A percentile compares a stretch with the other conserved stretches of the same genome.
Conservation (phyloP, 2,888 invertebrate species). For the Mongoloraphidia duomilia region DNA sequence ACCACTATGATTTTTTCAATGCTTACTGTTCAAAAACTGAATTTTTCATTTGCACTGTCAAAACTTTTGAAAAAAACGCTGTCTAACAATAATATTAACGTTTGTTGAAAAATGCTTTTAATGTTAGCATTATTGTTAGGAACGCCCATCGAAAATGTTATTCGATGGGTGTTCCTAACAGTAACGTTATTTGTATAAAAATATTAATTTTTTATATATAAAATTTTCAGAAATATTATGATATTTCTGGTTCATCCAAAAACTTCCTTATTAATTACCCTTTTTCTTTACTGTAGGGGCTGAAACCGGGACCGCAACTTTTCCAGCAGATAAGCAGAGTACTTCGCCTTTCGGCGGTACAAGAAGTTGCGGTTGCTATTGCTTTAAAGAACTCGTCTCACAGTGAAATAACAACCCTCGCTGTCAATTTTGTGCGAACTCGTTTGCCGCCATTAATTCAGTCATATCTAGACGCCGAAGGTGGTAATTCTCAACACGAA, state of each 20-base stretch:
- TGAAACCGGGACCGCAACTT: constrained; percentile 66
- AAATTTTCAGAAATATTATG: no score
- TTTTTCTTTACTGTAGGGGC: constrained; percentile 40
- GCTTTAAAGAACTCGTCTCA: constrained; percentile 70
- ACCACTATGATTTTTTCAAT: no score
- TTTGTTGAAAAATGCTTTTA: no score
- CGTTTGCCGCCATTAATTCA: constrained; percentile 74
- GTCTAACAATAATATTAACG: no score
- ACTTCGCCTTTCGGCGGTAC: constrained; percentile 72
- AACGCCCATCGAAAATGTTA: no score
- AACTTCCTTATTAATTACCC: not conserved
- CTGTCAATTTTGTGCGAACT: constrained; percentile 64
- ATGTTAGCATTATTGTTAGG: no score
- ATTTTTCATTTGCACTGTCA: no score
- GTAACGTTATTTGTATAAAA: constrained; percentile 8
- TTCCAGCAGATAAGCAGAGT: constrained; percentile 74
- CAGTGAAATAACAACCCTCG: constrained; percentile 55
- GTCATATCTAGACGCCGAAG: constrained; percentile 74
- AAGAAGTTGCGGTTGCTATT: constrained; percentile 83
- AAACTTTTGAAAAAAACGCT: no score
- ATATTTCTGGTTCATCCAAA: not conserved
- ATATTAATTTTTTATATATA: not conserved
- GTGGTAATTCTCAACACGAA: constrained; percentile 53
- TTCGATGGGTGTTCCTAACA: no score
- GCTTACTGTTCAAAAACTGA: no score